Conservation (phyloP, 2,888 invertebrate genomes). For the Kryphioiulus occultus region DNA sequence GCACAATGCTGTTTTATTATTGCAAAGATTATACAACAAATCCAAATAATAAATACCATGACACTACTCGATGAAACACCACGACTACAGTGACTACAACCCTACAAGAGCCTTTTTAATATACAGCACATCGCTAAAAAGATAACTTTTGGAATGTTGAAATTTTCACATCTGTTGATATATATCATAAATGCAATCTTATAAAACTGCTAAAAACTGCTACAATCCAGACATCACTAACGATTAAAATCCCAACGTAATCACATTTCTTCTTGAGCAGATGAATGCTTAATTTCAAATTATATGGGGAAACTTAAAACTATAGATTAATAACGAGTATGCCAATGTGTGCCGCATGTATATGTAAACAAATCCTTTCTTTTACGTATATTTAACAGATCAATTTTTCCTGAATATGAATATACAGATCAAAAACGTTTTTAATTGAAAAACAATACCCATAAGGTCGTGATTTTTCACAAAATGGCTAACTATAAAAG, state of each 20-base stretch:
- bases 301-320: not conserved
- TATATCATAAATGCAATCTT: not conserved
- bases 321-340: not conserved
- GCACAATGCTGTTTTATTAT: not conserved
- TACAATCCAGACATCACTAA: not conserved
- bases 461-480: not conserved
- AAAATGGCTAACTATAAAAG: not conserved
- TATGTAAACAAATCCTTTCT: not conserved
- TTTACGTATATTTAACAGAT: not conserved
- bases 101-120: not conserved
- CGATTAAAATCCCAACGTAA: not conserved
- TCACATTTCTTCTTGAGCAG: constrained; percentile 1
- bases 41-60: not conserved
- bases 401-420: not conserved
- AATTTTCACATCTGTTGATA: not conserved
- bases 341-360: not conserved
- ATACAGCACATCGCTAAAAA: not conserved
- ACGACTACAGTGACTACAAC: not conserved
- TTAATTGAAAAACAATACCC: not conserved
- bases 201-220: not conserved
- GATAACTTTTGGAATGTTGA: not conserved
- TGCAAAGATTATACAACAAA: not conserved
- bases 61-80: not conserved
- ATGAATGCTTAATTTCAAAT: not conserved
- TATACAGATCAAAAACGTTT: not conserved